Conservation (phyloP, 2,113 vertebrate species). For the Forbesichthys papilliferus region DNA sequence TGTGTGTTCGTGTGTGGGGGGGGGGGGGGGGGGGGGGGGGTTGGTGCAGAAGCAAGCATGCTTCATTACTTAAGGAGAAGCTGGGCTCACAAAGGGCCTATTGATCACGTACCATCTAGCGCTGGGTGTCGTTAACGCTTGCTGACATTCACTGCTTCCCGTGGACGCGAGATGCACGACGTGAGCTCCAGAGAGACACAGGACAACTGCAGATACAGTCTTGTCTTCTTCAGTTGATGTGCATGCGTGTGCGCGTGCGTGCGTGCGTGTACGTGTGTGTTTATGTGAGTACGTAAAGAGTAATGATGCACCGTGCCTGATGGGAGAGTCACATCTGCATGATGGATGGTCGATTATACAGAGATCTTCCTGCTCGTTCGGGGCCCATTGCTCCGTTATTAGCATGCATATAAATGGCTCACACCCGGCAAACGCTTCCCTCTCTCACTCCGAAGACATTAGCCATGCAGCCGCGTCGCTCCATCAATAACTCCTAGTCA, state of each 20-base stretch:
- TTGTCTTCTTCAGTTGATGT: background rate
- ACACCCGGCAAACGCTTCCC: constrained; percentile 26
- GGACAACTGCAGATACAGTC: constrained; percentile 35
- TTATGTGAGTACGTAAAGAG: constrained; percentile 35
- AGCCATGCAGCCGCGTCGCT: too few relatives aligned
- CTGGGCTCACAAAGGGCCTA: constrained; percentile 39
- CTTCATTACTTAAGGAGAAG: constrained; percentile 42
- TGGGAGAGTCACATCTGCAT: constrained; percentile 60
- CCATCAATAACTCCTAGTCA: too few relatives aligned
- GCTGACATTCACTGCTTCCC: constrained; percentile 41
- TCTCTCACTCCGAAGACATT: too few relatives aligned
- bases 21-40: background rate
- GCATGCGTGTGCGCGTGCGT: constrained; percentile 13
- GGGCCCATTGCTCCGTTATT: constrained; percentile 61
- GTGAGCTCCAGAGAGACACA: constrained; percentile 39
- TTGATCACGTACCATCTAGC: constrained; percentile 32
- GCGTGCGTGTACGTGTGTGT: constrained; percentile 17
- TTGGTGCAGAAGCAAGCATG: constrained; percentile 2
- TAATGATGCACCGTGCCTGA: constrained; percentile 59
- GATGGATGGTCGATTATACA: constrained; percentile 67
- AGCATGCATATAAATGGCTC: constrained; percentile 69
- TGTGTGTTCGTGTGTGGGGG: background rate
- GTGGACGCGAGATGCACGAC: constrained; percentile 20
- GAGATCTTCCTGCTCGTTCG: constrained; percentile 51
- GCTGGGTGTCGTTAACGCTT: constrained; percentile 28